Evolutionary conservation across 2,797 vertebrate species (phyloP).

Genomic region (Sylvilagus floridanus): DNA sequence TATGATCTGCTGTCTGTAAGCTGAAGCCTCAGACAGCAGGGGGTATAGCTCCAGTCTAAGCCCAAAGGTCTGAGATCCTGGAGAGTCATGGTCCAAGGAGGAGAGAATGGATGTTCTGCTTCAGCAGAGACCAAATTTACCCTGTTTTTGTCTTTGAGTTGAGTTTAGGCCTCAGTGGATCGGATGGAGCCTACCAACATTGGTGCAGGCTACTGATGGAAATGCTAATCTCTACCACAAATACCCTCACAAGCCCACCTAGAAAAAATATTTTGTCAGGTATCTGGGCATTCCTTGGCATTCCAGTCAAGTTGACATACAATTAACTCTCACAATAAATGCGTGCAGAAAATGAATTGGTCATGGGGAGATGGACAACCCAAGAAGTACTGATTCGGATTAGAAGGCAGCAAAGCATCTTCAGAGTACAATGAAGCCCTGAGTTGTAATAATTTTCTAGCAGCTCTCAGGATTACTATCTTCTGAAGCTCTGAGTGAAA

Average conservation of each 20-base stretch:
- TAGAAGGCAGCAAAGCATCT: not conserved
- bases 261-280: not conserved
- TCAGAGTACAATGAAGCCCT: not conserved
- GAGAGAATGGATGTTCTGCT: not conserved
- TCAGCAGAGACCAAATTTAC: not conserved
- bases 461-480: not conserved
- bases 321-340: not conserved
- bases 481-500: not conserved
- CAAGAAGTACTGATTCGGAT: not conserved
- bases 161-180: not conserved
- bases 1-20: not conserved
- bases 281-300: not conserved
- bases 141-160: not conserved
- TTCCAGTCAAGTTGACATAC: not conserved
- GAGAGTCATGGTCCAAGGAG: not conserved
- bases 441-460: not conserved
- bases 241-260: not conserved
- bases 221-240: not conserved
- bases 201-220: not conserved
- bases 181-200: not conserved
- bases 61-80: not conserved
- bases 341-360: not conserved
- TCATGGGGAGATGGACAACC: not conserved
- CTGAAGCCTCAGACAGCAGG: not conserved
- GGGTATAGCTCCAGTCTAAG: not conserved